Percentiles rank a stretch among this genome's conserved stretches.
Conservation (phyloP, 1,140 invertebrate species). For the Neoseiulus cucumeris region DNA sequence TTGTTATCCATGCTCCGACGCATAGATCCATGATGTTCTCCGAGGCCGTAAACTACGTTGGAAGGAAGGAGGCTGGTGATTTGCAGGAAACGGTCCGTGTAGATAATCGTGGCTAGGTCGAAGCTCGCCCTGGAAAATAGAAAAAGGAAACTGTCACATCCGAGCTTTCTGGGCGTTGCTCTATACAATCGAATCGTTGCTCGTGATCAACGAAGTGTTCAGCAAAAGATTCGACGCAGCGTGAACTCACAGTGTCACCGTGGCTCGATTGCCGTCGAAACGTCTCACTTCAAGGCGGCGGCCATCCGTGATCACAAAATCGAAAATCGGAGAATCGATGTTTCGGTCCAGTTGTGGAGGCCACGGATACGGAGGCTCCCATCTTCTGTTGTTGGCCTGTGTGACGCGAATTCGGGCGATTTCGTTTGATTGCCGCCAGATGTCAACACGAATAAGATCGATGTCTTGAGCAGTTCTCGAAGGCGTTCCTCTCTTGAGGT, state of each 20-base stretch:
- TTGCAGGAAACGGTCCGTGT: conserved; percentile 34
- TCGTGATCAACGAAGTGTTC: too few species aligned
- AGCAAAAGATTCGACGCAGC: too few species aligned
- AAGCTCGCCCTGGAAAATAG: conserved; percentile 2
- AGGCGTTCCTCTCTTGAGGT: conserved; percentile 31
- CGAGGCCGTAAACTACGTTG: conserved; percentile 33
- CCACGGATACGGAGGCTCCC: neutral
- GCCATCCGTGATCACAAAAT: neutral
- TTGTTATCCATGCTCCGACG: conserved; percentile 15
- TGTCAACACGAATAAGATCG: conserved; percentile 36
- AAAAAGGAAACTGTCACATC: too few species aligned
- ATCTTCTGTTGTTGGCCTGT: neutral
- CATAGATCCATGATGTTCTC: conserved; percentile 23
- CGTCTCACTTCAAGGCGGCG: neutral
- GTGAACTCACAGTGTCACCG: neutral
- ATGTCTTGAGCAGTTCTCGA: conserved; percentile 47
- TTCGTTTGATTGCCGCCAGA: conserved; percentile 20
- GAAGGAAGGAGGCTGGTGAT: conserved; percentile 30
- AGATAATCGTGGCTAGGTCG: conserved; percentile 24
- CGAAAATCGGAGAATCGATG: neutral
- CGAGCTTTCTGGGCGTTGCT: neutral
- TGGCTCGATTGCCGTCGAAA: neutral
- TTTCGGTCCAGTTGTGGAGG: neutral
- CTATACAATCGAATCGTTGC: too few species aligned
- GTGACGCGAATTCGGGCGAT: neutral